These are phyloP conservation scores for Lepisosteus osseus DNA, from an alignment of 2,113 vertebrate genomes.

Conservation along the genomic window DNA sequence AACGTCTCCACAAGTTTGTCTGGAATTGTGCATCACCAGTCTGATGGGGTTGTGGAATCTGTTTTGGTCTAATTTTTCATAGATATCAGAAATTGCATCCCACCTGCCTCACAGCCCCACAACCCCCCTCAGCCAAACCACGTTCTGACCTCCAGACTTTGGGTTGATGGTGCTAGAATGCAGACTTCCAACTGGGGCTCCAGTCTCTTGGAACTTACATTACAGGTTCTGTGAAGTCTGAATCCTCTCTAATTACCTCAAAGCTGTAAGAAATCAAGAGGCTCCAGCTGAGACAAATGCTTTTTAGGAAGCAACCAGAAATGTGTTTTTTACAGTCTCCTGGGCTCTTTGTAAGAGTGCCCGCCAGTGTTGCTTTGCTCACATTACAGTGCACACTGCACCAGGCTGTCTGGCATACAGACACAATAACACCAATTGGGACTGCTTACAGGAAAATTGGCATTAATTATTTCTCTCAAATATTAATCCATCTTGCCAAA, in stretches of 20 bases:
- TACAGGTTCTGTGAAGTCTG: constrained; percentile 6
- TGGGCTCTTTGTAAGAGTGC: not conserved
- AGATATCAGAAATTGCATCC: too few relatives aligned
- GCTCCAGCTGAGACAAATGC: not conserved
- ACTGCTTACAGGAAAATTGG: too few relatives aligned
- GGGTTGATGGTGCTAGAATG: not conserved
- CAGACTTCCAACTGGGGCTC: constrained; percentile 13
- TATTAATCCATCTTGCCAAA: too few relatives aligned
- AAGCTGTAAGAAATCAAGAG: not conserved
- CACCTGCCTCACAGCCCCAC: too few relatives aligned
- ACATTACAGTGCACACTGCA: not conserved
- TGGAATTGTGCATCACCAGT: too few relatives aligned
- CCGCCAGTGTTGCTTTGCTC: not conserved
- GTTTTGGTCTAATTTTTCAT: too few relatives aligned
- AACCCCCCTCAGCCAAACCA: too few relatives aligned
- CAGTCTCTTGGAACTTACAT: constrained; percentile 18
- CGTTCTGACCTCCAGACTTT: not conserved
- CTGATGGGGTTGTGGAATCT: too few relatives aligned
- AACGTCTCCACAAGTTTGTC: too few relatives aligned
- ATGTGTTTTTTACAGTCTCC: not conserved
- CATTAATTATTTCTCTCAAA: too few relatives aligned
- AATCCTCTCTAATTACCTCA: constrained; percentile 1
- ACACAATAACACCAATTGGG: not conserved
- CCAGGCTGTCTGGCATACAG: not conserved
- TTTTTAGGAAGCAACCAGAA: not conserved